Percentiles rank a stretch among this genome's conserved stretches.
Evolutionary conservation across 30 jellyfish, hydroid and myxozoan species (phyloP).

Genomic region (Phacellophora camtschatica): DNA sequence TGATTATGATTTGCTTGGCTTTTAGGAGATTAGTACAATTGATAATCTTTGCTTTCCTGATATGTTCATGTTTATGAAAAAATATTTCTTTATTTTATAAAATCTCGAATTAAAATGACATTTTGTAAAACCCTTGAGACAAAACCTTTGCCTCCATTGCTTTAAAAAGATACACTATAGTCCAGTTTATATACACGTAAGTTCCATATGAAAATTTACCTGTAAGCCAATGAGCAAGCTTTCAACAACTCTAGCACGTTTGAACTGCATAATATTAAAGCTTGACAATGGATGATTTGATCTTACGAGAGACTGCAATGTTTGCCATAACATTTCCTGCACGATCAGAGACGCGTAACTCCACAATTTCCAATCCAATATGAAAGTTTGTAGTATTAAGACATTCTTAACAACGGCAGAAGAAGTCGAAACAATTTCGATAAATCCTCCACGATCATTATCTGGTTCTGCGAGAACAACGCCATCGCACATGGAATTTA

Average conservation of each 20-base stretch:
- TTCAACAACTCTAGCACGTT: conserved; percentile 93
- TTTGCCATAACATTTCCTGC: conserved; percentile 77
- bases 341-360: conserved; percentile 63
- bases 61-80: too few relatives aligned
- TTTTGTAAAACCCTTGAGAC: too few relatives aligned
- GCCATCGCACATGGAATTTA: conserved; percentile 84
- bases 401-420: conserved; percentile 92
- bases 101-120: too few relatives aligned
- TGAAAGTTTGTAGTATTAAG: conserved; percentile 69
- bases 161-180: too few relatives aligned
- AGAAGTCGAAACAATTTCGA: conserved; percentile 37
- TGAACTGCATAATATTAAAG: conserved; percentile 83
- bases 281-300: conserved; percentile 68
- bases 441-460: conserved; percentile 41
- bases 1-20: too few relatives aligned
- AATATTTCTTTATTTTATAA: too few relatives aligned
- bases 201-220: conserved; percentile 17
- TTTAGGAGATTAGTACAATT: too few relatives aligned
- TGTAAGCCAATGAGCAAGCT: conserved; percentile 79
- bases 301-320: conserved; percentile 72
- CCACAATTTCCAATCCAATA: conserved; percentile 86
- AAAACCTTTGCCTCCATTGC: too few relatives aligned
- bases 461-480: conserved; percentile 54
- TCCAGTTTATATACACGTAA: too few relatives aligned
- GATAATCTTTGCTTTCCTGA: too few relatives aligned